Evolutionary conservation across 2,888 invertebrate species (phyloP).

Genomic region (Drosophila greeni): DNA sequence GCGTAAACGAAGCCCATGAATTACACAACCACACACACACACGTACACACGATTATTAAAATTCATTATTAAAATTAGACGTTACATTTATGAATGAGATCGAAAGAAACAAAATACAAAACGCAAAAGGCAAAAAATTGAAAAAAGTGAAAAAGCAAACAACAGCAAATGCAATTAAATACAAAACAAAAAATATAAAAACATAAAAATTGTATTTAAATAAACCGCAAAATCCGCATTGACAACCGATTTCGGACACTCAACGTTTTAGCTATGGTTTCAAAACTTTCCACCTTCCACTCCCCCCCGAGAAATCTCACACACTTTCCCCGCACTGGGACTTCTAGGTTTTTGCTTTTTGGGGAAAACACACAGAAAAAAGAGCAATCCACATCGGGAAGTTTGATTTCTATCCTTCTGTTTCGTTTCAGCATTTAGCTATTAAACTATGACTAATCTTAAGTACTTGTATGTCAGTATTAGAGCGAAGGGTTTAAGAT

Average conservation of each 20-base stretch:
- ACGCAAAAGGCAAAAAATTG: slow-evolving; percentile 48
- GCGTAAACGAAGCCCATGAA: slow-evolving; percentile 38
- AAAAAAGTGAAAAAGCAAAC: slow-evolving; percentile 47
- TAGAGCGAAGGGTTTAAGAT: slow-evolving; percentile 41
- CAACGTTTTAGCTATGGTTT: slow-evolving; percentile 55
- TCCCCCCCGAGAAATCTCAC: background rate
- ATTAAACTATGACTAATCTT: slow-evolving; percentile 44
- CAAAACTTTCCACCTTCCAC: slow-evolving; percentile 17
- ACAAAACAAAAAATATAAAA: slow-evolving; percentile 45
- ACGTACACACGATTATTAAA: slow-evolving; percentile 51
- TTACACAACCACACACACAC: slow-evolving; percentile 39
- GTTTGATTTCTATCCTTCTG: slow-evolving; percentile 52
- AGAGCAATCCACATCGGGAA: slow-evolving; percentile 49
- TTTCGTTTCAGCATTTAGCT: slow-evolving; percentile 62
- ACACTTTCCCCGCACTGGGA: slow-evolving; percentile 5
- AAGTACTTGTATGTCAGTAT: slow-evolving; percentile 66
- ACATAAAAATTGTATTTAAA: slow-evolving; percentile 66
- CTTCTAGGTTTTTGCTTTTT: slow-evolving; percentile 19
- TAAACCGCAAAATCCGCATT: slow-evolving; percentile 54
- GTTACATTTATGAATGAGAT: slow-evolving; percentile 73
- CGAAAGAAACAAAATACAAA: slow-evolving; percentile 49
- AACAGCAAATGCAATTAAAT: slow-evolving; percentile 66
- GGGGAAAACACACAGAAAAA: background rate
- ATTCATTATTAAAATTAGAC: slow-evolving; percentile 71
- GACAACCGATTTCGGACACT: slow-evolving; percentile 50